Base-by-base conservation (phyloP, 1,140 invertebrate genomes). In the Hycleus cichorii region DNA sequence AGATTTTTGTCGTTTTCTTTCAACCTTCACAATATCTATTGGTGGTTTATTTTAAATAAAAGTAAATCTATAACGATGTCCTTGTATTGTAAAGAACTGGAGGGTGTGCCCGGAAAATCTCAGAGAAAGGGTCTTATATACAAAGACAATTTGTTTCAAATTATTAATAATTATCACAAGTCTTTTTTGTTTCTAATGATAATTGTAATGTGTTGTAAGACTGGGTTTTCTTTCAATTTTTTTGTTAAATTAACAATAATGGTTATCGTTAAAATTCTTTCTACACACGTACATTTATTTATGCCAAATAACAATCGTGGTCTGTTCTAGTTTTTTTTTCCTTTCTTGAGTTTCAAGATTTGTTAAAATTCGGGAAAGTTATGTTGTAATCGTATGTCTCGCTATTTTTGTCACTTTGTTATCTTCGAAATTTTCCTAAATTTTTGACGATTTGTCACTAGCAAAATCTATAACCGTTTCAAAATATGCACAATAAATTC, bases 341-440 rank as follows among this genome's bases (percentile, higher is more conserved):
- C 47, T 1, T 18, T 18, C 18, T 18, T 18, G 18, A 18, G 32
- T 4, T 4, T 32, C 6, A n/a, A 39, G 27, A 52, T 52, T 44
- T 52, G 49, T 53, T 53, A 53, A 53, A 53, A 53, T 53, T 53
- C 43, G 26, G 43, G 43, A 46, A 53, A 53, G 51, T 53, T 26
- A 26, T 53, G 42, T 45, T 53, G 51, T 32, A 53, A 53, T 5
- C 10, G 43, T 10, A 10, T 46, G 8, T 38, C 45, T 53, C n/a
- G 44, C 38, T 44, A 39, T 53, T 11, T 27, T 38, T 45, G 51
- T 45, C 44, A 53, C 26, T 27, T 53, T 53, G 18, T 53, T 53
- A 44, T 18, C 2, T 32, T 45, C 18, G 44, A 53, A 32, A 32
- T 5, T 4, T 32, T 5, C 44, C 46, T 45, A 45, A 45, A 53